Conservation (phyloP, 2,797 vertebrate genomes). For the Borostomias antarcticus region DNA sequence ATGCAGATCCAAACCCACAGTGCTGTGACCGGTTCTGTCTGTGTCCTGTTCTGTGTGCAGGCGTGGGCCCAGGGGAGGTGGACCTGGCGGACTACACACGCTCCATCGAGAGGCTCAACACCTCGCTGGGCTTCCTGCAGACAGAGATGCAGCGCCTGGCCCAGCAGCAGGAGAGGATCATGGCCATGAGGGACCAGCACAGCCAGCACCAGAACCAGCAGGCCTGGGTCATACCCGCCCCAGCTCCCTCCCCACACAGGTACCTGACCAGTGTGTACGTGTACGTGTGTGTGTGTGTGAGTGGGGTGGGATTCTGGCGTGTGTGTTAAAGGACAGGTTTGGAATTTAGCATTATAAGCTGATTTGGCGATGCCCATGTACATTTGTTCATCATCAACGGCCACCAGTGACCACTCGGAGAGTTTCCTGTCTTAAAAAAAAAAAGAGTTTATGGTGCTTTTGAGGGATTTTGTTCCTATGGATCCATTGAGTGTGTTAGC, state of each 20-base stretch:
- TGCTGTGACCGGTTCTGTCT: neutral
- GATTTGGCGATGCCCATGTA: too few relatives aligned
- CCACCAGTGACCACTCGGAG: too few relatives aligned
- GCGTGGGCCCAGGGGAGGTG: constrained; percentile 76
- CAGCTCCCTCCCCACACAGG: constrained; percentile 75
- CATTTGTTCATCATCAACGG: too few relatives aligned
- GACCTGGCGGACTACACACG: constrained; percentile 92
- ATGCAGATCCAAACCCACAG: too few relatives aligned
- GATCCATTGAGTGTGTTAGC: too few relatives aligned
- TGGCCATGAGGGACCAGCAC: constrained; percentile 91
- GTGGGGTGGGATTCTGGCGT: neutral
- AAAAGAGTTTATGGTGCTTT: too few relatives aligned
- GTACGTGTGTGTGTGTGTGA: neutral
- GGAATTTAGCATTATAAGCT: too few relatives aligned
- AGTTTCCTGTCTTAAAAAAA: too few relatives aligned
- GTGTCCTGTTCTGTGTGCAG: constrained; percentile 65
- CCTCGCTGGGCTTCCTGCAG: constrained; percentile 90
- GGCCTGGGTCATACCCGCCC: constrained; percentile 91
- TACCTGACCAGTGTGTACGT: constrained; percentile 16
- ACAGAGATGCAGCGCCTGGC: constrained; percentile 96
- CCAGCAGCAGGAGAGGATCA: constrained; percentile 94
- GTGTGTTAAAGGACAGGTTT: too few relatives aligned
- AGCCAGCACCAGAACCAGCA: constrained; percentile 88
- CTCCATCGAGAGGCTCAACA: constrained; percentile 93
- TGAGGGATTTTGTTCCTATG: too few relatives aligned